Percentiles rank a stretch among this genome's conserved stretches.
Evolutionary conservation across 2,888 invertebrate genomes (phyloP).

Genomic region (Vanessa cardui): DNA sequence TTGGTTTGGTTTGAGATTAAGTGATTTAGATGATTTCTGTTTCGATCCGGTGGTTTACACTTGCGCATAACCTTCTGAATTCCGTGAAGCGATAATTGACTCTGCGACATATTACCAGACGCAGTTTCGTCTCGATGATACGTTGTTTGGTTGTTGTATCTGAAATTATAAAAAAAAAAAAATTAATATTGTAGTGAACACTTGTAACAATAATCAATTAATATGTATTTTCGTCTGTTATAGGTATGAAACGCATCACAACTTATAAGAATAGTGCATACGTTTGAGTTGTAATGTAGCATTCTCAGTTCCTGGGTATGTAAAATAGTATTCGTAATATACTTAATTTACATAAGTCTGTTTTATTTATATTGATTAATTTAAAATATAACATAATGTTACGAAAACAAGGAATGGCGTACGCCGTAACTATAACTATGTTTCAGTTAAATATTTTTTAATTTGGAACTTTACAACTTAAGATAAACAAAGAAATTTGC

Average conservation of each 20-base stretch:
- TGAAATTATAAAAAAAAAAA: conserved; percentile 32
- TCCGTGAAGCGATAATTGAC: conserved; percentile 51
- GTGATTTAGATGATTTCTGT: conserved; percentile 43
- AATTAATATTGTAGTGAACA: neutral
- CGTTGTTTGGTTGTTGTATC: conserved; percentile 39
- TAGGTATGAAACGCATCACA: conserved; percentile 26
- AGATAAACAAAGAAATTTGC: too few species aligned
- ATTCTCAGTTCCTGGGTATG: too few species aligned
- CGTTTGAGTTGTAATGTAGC: too few species aligned
- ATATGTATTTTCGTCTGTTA: conserved; percentile 6
- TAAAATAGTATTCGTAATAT: too few species aligned
- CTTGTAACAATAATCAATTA: neutral
- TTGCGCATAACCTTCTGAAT: conserved; percentile 62
- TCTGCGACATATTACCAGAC: conserved; percentile 67
- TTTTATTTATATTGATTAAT: too few species aligned
- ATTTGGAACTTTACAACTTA: too few species aligned
- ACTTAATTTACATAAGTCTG: too few species aligned
- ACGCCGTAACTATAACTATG: too few species aligned
- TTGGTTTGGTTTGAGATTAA: conserved; percentile 12
- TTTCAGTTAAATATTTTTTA: too few species aligned
- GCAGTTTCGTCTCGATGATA: conserved; percentile 37
- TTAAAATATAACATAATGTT: too few species aligned
- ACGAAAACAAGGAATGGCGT: too few species aligned
- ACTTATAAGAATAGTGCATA: too few species aligned
- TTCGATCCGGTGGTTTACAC: conserved; percentile 73